Evolutionary conservation across 2,888 invertebrate genomes (phyloP), one percentile per base, ranked within the genome.

Genomic region (Anoplius nigerrimus): DNA sequence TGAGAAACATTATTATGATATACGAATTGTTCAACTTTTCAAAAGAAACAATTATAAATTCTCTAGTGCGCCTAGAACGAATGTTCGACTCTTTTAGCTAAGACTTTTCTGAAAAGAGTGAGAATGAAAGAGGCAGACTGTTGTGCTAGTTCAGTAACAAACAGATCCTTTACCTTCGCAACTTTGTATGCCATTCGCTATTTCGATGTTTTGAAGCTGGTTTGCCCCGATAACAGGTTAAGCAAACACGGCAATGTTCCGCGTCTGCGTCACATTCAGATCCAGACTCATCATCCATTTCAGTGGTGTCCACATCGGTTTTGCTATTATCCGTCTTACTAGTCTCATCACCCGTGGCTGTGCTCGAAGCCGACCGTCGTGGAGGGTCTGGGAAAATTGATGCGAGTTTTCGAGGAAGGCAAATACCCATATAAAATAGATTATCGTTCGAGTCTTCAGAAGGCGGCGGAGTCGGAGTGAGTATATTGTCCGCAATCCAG

Each of bases 351-450:
- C 62, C 16, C 55, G 69, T 53, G 27, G 51, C 27, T 46, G 67
- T 42, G 54, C 69, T n/a, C n/a, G n/a, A 46, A 24, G 80, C 65
- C 2, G 78, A 70, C 11, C 79, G 78, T 15, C 79, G 78, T 11
- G 78, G 64, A 42, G 75, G 72, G 87, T 90, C 90, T 52, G 93
- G 92, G 89, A 95, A 95, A 66, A 95, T 90, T 82, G 93, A 92
- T 69, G 90, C 89, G 46, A 95, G 90, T 82, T 92, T 92, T 63
- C 91, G 90, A 6, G 96, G 95, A 76, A 95, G 90, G 84, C 94
- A 92, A 66, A 96, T 92, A 21, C 95, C 95, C 90, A 94, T 92
- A 84, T 94, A 94, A 74, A 91, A 89, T 27, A 90, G 88, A 53
- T 92, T 92, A 54, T 90, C 91, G 48, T 91, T 90, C 62, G 92